Evolutionary conservation across 2,888 invertebrate genomes (phyloP), one percentile per base, ranked within the genome.

Genomic region (Minunthozetes semirufus): DNA sequence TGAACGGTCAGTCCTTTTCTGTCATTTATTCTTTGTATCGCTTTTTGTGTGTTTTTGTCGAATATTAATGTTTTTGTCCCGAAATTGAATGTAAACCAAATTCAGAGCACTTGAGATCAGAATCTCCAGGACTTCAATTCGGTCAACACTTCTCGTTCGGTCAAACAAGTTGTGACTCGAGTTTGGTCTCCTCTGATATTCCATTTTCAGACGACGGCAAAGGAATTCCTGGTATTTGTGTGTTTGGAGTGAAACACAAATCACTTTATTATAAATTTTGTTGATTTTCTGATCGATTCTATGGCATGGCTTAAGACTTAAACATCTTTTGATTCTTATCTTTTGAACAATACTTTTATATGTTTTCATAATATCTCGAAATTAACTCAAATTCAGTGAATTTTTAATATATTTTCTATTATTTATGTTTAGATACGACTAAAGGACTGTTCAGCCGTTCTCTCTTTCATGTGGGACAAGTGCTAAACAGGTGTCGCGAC

Each of bases 371-470:
- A 53, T 50, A 42, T 42, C 13, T 42, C 29, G 17, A 13, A 50
- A 17, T 50, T 8, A 53, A 22, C 15, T 3, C n/a, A 19, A n/a
- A 29, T 9, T 61, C 1, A 61, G 29, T 27, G 27, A 17, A 8
- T 61, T 4, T 61, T 61, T 19, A 17, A 50, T 61, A 15, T 29
- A 4, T 3, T 17, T 17, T 3, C n/a, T 6, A 48, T 48, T 6
- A 48, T 74, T 11, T 59, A 13, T 15, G 76, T 80, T 53, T 83
- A 92, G 92, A 92, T 84, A 90, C 90, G 71, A 91, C 91, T 0
- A 90, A 91, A 82, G 93, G 93, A 1, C 83, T 97, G 78, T 95
- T 95, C 81, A 93, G 94, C 0, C 88, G 93, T 76, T 93, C 95
- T 9, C 94, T 94, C 0, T 70, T 48, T 22, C 70, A 70, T 25